Evolutionary conservation across 2,797 vertebrate species (phyloP).

Genomic region (Chanos chanos): DNA sequence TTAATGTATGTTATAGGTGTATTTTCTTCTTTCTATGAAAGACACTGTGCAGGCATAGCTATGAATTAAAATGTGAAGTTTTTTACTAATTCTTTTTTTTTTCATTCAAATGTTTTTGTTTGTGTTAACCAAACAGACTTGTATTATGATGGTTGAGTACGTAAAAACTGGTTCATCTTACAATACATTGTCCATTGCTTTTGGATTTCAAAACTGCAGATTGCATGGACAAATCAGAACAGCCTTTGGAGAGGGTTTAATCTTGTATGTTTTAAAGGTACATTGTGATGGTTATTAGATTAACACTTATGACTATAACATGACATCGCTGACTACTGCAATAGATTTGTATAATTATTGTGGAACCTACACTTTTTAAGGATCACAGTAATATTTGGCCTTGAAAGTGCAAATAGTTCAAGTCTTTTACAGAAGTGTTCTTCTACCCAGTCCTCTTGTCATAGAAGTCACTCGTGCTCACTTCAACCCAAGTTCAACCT

Average conservation of each 20-base stretch:
- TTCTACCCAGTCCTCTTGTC: slow-evolving; percentile 11
- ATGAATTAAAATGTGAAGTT: slow-evolving; percentile 74
- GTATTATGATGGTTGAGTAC: slow-evolving; percentile 26
- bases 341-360: too few relatives aligned
- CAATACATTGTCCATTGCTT: too few relatives aligned
- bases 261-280: too few relatives aligned
- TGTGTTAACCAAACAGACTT: slow-evolving; percentile 65
- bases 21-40: slow-evolving; percentile 95
- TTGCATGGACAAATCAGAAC: slow-evolving; percentile 27
- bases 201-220: slow-evolving; percentile 32
- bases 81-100: slow-evolving; percentile 61
- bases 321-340: too few relatives aligned
- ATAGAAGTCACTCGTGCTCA: slow-evolving; percentile 25
- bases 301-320: too few relatives aligned
- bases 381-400: too few relatives aligned
- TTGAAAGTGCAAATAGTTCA: slow-evolving; percentile 13
- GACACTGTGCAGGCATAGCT: slow-evolving; percentile 79
- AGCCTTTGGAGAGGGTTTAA: not conserved
- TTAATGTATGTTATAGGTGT: slow-evolving; percentile 57
- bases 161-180: too few relatives aligned
- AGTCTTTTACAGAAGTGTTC: slow-evolving; percentile 14
- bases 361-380: too few relatives aligned
- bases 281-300: too few relatives aligned
- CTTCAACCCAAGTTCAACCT: slow-evolving; percentile 26
- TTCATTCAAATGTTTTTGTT: slow-evolving; percentile 46